Evolutionary conservation across 2,888 invertebrate genomes (phyloP), one percentile per base, ranked within the genome.

Genomic region (Phorcus lineatus): DNA sequence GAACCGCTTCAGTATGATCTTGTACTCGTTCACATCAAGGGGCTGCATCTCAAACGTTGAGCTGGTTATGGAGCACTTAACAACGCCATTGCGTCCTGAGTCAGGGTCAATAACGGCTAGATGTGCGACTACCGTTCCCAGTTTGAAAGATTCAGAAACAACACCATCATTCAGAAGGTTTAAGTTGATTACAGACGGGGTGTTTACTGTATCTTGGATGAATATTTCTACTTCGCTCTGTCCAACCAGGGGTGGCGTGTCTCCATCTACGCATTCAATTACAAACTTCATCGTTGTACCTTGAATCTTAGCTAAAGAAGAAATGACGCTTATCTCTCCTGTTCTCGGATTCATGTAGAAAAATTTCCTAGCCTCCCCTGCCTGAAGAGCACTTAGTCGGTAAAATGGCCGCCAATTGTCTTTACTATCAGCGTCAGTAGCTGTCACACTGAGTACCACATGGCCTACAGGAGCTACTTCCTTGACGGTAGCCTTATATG

Each of bases 391-490:
- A 7, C 77, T 80, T 17, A 86, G 92, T 89, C 92, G 91, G 87
- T 93, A 74, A 16, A 79, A 57, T 9, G 76, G 76, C 19, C 55
- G 24, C 76, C 93, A 95, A 91, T 97, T 97, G 6, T 94, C 95
- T 6, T 97, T 97, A 86, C 96, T 95, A 90, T 98, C 98, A 53
- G 95, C 95, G 91, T 98, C 98, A 11, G 95, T 95, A 0, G 98
- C 98, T 19, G 95, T 94, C 0, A 98, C 96, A 53, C 57, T 74
- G 7, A 77, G 55, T 19, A 82, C 67, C 7, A 53, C 28, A n/a
- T 36, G 54, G 17, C 57, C 74, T 19, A 52, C 22, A 47, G 74
- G 62, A 3, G 28, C 36, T 19, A 55, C 62, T 24, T 78, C 78
- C 57, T 55, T 54, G 16, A 82, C 47, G 2, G 62, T 67, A 11